Evolutionary conservation across 2,888 invertebrate species (phyloP).

Genomic region (Orchestes rusci): DNA sequence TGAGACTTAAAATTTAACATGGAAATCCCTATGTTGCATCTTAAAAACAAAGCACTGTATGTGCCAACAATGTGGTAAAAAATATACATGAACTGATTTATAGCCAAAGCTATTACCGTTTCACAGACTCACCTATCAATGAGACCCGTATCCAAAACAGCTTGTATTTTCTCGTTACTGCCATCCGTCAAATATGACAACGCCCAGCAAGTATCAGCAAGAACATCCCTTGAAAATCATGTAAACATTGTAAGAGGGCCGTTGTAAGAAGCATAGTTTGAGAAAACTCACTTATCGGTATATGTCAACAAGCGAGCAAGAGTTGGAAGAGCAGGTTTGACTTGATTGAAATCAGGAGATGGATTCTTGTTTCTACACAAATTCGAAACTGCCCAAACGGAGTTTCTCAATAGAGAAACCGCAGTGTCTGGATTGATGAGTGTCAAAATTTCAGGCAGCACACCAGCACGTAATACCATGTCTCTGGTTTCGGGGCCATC

Average conservation of each 20-base stretch:
- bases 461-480: conserved; percentile 64
- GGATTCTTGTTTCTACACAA: conserved; percentile 93
- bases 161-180: conserved; percentile 83
- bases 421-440: conserved; percentile 58
- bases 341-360: conserved; percentile 69
- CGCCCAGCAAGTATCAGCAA: conserved; percentile 92
- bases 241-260: background rate
- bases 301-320: conserved; percentile 66
- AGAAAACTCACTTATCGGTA: conserved; percentile 46
- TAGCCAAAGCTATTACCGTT: no score
- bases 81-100: no score
- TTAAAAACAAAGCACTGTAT: no score
- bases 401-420: conserved; percentile 63
- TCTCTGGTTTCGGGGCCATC: conserved; percentile 78
- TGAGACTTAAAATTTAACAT: no score
- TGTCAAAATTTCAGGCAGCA: conserved; percentile 62
- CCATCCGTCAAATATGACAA: conserved; percentile 91
- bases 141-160: conserved; percentile 63
- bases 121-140: conserved; percentile 18
- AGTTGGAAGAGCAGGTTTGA: conserved; percentile 67
- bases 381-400: conserved; percentile 91
- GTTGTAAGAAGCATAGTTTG: background rate
- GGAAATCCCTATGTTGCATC: no score
- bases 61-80: no score
- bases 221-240: conserved; percentile 56